phyloP scores from a whole-genome alignment of 2,113 vertebrate species.

The Psittacara wagleri region DNA sequence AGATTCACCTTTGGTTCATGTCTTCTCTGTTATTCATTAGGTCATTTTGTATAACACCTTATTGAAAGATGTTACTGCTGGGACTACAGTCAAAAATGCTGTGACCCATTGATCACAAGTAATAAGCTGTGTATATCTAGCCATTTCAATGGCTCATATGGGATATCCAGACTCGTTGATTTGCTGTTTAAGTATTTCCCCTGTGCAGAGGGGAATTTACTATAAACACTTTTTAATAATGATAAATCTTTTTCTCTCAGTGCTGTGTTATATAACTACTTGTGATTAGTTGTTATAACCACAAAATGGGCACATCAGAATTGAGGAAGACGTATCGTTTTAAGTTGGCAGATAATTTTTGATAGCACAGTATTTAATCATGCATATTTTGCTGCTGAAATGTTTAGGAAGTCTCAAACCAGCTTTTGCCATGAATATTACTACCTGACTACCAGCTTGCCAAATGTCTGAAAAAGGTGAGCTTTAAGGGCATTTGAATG shows the following conservation, averaged over 20 bases:
- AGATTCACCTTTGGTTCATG: not conserved
- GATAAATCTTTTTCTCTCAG: not conserved
- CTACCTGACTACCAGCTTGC: not conserved
- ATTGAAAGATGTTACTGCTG: not conserved
- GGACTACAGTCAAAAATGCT: not conserved
- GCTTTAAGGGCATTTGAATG: not conserved
- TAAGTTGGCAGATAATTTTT: not conserved
- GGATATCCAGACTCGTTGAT: not conserved
- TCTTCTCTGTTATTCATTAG: not conserved
- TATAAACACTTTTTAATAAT: not conserved
- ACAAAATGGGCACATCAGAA: not conserved
- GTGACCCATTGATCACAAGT: not conserved
- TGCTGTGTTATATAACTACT: not conserved
- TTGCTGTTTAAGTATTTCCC: not conserved
- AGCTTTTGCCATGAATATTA: not conserved
- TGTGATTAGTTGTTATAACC: not conserved
- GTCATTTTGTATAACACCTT: not conserved
- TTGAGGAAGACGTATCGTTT: not conserved
- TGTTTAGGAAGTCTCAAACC: not conserved
- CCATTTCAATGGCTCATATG: not conserved
- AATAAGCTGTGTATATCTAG: not conserved
- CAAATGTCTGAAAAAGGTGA: not conserved
- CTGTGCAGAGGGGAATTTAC: not conserved
- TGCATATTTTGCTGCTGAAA: not conserved
- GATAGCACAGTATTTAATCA: not conserved